phyloP scores from a whole-genome alignment of 2,888 invertebrate genomes.

The Calliopum simillimum region DNA sequence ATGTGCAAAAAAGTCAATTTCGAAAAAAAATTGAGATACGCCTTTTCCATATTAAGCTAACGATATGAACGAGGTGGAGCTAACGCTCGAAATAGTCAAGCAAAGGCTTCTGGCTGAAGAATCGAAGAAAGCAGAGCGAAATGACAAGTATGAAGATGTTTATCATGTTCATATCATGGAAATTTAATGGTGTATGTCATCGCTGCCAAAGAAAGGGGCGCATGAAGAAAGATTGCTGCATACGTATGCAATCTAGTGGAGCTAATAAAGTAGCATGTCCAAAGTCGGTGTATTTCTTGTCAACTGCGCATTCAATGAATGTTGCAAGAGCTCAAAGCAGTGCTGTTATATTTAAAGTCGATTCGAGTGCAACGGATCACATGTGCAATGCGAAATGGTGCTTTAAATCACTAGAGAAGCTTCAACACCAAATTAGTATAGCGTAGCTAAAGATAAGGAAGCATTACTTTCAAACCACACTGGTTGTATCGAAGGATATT shows the following conservation, averaged over 20 bases:
- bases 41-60: too few species aligned
- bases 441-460: slow-evolving; percentile 15
- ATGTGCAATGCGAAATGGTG: slow-evolving; percentile 3
- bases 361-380: slow-evolving; percentile 2
- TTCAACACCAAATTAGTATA: not conserved
- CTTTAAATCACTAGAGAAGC: not conserved
- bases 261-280: not conserved
- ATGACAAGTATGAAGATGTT: not conserved
- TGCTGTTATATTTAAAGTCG: not conserved
- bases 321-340: too few species aligned
- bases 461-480: too few species aligned
- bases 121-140: slow-evolving; percentile 7
- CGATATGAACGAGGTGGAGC: not conserved
- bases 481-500: too few species aligned
- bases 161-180: too few species aligned
- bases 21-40: too few species aligned
- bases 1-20: too few species aligned
- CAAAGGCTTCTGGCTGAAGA: slow-evolving; percentile 20
- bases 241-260: not conserved
- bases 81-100: slow-evolving; percentile 17
- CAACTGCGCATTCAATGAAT: not conserved
- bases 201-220: slow-evolving; percentile 19
- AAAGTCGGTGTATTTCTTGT: slow-evolving; percentile 22
- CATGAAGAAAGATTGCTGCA: slow-evolving; percentile 13
- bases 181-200: slow-evolving; percentile 11